Evolutionary conservation across 2,888 invertebrate species (phyloP).

Genomic region (Melinaea menophilus): DNA sequence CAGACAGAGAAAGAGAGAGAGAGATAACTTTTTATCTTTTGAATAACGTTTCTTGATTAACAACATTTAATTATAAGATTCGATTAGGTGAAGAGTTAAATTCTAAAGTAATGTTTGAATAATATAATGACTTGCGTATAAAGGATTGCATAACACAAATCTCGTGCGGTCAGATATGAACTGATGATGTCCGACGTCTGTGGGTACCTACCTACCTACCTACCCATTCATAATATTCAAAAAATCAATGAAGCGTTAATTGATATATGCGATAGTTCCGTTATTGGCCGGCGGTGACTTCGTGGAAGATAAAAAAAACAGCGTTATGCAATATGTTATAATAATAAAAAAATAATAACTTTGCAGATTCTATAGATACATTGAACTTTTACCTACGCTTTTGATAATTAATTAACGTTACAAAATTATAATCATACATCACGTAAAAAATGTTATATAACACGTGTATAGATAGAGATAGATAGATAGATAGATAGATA

Average conservation of each 20-base stretch:
- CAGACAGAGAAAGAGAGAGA: no score
- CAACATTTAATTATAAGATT: conserved; percentile 7
- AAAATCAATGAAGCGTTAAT: conserved; percentile 26
- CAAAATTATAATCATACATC: neutral
- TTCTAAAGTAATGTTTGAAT: conserved; percentile 19
- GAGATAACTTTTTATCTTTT: no score
- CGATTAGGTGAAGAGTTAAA: conserved; percentile 12
- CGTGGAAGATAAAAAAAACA: conserved; percentile 15
- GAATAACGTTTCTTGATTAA: neutral
- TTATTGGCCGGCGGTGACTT: conserved; percentile 18
- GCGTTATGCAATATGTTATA: conserved; percentile 18
- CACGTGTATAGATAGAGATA: neutral
- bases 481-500: neutral
- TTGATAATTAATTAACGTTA: conserved; percentile 5
- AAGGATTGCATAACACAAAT: conserved; percentile 21
- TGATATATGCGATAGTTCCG: conserved; percentile 24
- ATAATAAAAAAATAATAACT: conserved; percentile 2
- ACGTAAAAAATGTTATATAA: neutral
- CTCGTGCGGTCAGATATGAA: conserved; percentile 22
- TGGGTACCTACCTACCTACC: neutral
- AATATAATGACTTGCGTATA: conserved; percentile 12
- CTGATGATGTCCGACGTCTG: conserved; percentile 20
- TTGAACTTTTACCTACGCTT: neutral
- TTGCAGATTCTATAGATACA: conserved; percentile 2
- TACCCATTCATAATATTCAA: conserved; percentile 29